Base-by-base conservation (phyloP, 1,140 invertebrate genomes). In the Zaprionus lachaisei region DNA sequence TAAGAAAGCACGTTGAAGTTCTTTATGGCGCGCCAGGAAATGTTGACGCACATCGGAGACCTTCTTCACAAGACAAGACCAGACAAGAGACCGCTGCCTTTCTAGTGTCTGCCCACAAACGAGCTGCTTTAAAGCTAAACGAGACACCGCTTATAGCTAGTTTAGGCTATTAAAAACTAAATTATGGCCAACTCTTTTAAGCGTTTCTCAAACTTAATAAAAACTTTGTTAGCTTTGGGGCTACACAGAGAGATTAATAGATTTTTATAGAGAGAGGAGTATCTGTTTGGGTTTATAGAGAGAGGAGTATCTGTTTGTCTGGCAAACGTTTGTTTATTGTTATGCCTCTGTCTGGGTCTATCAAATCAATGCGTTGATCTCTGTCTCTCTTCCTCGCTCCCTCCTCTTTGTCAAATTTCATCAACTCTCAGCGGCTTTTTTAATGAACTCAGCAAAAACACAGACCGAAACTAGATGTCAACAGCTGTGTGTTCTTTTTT, bases 361-460 rank as follows among this genome's bases (percentile, higher is more conserved):
- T n/a, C 26, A 68, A 67, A 67, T 72, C 34, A 67, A 72, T 72
- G 41, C 64, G 54, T 47, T 57, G 37, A 20, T 22, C 28, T 51
- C 6, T n/a, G 5, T 17, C 12, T n/a, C 31, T 17, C 2, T 20
- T 11, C 15, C 1, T 14, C 17, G 15, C 17, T 15, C 11, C 2
- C 9, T n/a, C 4, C 22, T 17, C 12, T 34, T 26, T 41, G 56
- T 66, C 62, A 72, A 72, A 66, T 72, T 77, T 72, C 44, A 67
- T 67, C 58, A 34, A 56, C 57, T 72, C 62, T 72, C 63, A 22
- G 69, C 55, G 49, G 62, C 70, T 72, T 77, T 77, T 77, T 77
- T 77, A 73, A 77, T 77, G 71, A 77, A 77, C 69, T 77, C 70
- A 72, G 63, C 69, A 66, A 51, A 77, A 77, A 73, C 49, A 54